Conservation (phyloP, 2,113 vertebrate genomes). For the Astur gentilis region DNA sequence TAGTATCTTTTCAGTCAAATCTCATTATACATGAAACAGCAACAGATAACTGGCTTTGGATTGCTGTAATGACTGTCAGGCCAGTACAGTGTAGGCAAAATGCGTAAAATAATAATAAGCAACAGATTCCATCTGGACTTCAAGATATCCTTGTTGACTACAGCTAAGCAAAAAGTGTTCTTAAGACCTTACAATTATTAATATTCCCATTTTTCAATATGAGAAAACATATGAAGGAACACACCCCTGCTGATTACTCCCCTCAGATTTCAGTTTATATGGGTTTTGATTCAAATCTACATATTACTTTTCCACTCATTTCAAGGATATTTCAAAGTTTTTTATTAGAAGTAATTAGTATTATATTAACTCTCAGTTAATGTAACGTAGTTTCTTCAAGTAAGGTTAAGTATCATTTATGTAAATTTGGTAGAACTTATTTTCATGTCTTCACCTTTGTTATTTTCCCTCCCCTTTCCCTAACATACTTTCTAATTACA, state of each 20-base stretch:
- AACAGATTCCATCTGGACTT: background rate
- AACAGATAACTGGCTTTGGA: background rate
- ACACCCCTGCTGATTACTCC: background rate
- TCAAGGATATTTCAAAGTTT: background rate
- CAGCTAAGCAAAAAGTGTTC: background rate
- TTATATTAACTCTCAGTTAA: background rate
- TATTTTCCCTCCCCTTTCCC: background rate
- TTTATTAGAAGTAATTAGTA: background rate
- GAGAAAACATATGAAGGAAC: background rate
- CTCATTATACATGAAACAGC: background rate
- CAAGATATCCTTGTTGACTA: background rate
- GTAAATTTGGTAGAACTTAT: background rate
- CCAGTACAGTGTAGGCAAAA: background rate
- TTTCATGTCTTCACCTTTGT: background rate
- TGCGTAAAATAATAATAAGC: background rate
- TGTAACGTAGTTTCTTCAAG: background rate
- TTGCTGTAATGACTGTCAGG: background rate
- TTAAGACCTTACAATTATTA: background rate
- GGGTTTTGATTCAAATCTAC: background rate
- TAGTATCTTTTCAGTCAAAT: background rate
- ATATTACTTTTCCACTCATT: background rate
- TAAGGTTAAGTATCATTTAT: background rate
- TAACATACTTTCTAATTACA: background rate
- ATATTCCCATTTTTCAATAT: background rate
- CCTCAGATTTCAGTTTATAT: background rate